Base-by-base conservation (phyloP, 2,888 invertebrate genomes). In the Callinectes sapidus region DNA sequence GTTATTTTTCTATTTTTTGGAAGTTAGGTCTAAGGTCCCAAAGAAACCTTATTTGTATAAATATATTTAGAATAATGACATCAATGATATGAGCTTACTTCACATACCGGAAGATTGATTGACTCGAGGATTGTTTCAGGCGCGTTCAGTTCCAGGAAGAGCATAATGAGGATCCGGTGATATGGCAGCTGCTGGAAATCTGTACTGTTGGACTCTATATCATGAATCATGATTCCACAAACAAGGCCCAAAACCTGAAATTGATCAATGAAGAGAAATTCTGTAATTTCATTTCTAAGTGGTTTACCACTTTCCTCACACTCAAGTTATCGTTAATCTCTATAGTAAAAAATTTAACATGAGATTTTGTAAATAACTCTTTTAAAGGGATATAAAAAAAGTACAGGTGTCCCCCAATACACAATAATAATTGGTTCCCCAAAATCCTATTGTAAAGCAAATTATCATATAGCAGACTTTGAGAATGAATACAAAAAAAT, bases 151-250 rank as follows among this genome's bases (percentile, higher is more conserved):
- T 99, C 99, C 94, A 99, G 97, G 96, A 99, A 99, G 87, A 99
- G 97, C 97, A 99, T 98, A 94, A 99, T 98, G 95, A 99, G 97
- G 94, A 99, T 97, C 90, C 99, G 97, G 96, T 99, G 99, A 96
- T 99, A 99, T 0, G 99, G 99, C 95, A 99, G 96, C 96, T 99
- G 99, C 95, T 99, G 99, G 96, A 99, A 99, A 94, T 98, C 98
- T 0, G 97, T 97, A 92, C 97, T 97, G 89, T 98, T 97, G 95
- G 98, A 97, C 95, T 99, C 99, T 95, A 99, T 99, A 96, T 99
- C 99, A 96, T 99, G 98, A 91, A 99, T 96, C 93, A 99, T 96
- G 92, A 99, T 99, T 1, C 99, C 99, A 10, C 99, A 98, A 5
- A 99, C 98, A 95, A 99, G 99, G 48, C 99, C 99, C 94, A 99